Conservation (phyloP, 2,797 vertebrate genomes). For the Ataeniobius toweri region DNA sequence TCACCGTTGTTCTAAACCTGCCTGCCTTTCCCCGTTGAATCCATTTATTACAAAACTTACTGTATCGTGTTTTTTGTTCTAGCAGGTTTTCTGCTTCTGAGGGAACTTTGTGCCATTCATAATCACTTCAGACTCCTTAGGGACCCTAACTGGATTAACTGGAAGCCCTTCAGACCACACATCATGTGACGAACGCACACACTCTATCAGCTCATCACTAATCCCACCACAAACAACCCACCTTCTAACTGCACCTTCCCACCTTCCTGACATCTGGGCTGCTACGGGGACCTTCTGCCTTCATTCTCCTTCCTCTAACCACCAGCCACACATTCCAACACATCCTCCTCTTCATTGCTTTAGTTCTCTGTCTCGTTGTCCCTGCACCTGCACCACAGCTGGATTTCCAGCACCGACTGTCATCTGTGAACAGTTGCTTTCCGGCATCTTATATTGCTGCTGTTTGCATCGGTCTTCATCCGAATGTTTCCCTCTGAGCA, state of each 20-base stretch:
- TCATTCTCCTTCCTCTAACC: not conserved
- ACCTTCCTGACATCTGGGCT: slow-evolving; percentile 6
- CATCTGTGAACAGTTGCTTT: slow-evolving; percentile 11
- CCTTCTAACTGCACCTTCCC: not conserved
- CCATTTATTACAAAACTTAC: not conserved
- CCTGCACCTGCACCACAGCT: slow-evolving; percentile 28
- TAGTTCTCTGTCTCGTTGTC: not conserved
- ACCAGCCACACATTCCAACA: not conserved
- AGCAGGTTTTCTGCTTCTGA: not conserved
- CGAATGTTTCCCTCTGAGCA: not conserved
- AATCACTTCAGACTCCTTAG: not conserved
- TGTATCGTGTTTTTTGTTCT: not conserved
- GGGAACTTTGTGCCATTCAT: not conserved
- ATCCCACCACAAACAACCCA: not conserved
- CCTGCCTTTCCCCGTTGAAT: not conserved
- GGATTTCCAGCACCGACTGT: slow-evolving; percentile 4
- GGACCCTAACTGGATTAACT: not conserved
- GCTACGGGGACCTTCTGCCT: not conserved
- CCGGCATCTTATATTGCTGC: not conserved
- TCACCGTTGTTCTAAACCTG: too few relatives aligned
- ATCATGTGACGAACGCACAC: not conserved
- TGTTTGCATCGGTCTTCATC: slow-evolving; percentile 36
- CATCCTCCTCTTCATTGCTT: not conserved
- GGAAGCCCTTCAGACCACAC: not conserved
- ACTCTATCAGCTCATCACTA: not conserved